Conservation (phyloP, 2,113 vertebrate genomes). For the Natator depressus region DNA sequence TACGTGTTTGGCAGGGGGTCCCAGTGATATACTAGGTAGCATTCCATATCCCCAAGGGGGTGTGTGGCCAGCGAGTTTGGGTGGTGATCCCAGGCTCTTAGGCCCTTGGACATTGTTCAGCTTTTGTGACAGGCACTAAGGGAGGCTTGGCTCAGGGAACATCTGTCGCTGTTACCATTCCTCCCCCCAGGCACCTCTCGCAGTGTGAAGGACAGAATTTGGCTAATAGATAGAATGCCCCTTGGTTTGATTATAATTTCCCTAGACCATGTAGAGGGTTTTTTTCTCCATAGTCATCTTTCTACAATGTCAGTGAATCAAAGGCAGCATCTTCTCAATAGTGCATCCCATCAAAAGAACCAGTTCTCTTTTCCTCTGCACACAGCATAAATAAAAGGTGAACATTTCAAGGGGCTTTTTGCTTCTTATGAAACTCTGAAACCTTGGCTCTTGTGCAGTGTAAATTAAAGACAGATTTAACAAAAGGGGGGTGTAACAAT, state of each 20-base stretch:
- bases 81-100: neutral
- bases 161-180: neutral
- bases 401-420: conserved; percentile 42
- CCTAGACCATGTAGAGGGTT: neutral
- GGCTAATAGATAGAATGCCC: neutral
- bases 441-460: conserved; percentile 43
- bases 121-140: neutral
- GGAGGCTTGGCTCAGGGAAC: rapidly evolving
- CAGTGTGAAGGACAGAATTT: neutral
- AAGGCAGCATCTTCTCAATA: conserved; percentile 31
- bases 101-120: rapidly evolving
- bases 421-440: conserved; percentile 55
- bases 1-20: neutral
- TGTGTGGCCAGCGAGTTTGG: neutral
- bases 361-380: conserved; percentile 57
- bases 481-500: neutral
- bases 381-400: neutral
- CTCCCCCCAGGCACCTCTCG: neutral
- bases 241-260: conserved; percentile 11
- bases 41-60: neutral
- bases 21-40: neutral
- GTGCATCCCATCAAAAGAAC: conserved; percentile 15
- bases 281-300: conserved; percentile 47
- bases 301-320: conserved; percentile 47
- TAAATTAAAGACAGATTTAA: conserved; percentile 71